phyloP scores from a whole-genome alignment of 1,140 invertebrate genomes.

The Drosophila punjabiensis region DNA sequence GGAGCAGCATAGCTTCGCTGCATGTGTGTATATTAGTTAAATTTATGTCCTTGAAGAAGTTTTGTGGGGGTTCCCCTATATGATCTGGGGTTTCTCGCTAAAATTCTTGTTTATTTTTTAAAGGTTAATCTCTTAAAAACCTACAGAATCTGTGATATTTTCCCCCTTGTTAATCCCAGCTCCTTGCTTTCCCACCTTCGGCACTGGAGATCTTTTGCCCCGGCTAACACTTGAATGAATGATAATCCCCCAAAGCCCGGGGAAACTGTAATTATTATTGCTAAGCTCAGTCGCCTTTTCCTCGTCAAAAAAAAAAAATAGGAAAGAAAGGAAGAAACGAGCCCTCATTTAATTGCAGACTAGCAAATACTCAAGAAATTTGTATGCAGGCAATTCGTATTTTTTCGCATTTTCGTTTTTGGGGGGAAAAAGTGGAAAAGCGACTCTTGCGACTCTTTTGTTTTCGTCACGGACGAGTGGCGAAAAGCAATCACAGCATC shows the following conservation, averaged over 20 bases:
- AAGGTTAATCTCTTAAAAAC: neutral
- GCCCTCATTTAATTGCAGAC: slow-evolving; percentile 67
- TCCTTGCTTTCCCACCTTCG: neutral
- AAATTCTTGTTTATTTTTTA: neutral
- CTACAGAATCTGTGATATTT: neutral
- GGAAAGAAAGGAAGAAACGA: neutral
- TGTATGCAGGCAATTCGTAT: slow-evolving; percentile 66
- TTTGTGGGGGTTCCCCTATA: slow-evolving; percentile 15
- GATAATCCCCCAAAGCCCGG: slow-evolving; percentile 12
- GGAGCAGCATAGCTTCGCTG: neutral
- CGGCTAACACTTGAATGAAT: slow-evolving; percentile 40
- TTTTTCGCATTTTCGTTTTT: slow-evolving; percentile 27
- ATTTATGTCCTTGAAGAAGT: slow-evolving; percentile 55
- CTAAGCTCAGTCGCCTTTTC: slow-evolving; percentile 35
- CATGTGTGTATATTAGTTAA: slow-evolving; percentile 67
- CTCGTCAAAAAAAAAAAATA: neutral
- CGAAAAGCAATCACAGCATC: slow-evolving; percentile 74
- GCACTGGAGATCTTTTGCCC: slow-evolving; percentile 33
- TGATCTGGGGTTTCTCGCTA: neutral
- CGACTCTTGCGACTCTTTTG: slow-evolving; percentile 51
- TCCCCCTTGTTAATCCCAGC: neutral
- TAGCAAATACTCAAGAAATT: slow-evolving; percentile 71
- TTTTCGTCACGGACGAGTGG: slow-evolving; percentile 79
- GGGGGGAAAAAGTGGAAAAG: slow-evolving; percentile 21
- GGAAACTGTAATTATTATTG: slow-evolving; percentile 54